A percentile compares a stretch with the other conserved stretches of the same genome.
These are phyloP conservation scores for Apteryx mantelli DNA, from an alignment of 2,113 vertebrate genomes.

Conservation along the genomic window DNA sequence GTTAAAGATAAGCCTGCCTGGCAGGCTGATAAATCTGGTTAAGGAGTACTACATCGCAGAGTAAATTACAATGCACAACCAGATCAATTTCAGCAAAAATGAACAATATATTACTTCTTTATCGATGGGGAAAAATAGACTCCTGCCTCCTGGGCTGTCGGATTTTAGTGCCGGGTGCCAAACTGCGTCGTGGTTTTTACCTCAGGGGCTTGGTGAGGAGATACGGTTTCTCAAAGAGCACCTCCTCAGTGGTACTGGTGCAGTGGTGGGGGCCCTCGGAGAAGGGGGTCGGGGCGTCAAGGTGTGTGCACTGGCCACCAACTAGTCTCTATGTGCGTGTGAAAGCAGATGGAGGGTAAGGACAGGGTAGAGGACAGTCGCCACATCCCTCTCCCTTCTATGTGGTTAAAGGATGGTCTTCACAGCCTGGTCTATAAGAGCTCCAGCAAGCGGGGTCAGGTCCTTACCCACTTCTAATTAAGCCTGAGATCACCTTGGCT, in stretches of 20 bases:
- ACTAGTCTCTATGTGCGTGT: not conserved
- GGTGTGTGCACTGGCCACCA: not conserved
- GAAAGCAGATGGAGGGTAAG: not conserved
- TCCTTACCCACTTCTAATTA: not conserved
- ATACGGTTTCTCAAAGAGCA: not conserved
- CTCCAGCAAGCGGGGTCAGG: too few relatives aligned
- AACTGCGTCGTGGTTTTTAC: not conserved
- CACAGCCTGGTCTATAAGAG: not conserved
- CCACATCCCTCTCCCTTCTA: accelerated
- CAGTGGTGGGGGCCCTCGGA: accelerated
- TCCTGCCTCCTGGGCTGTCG: not conserved
- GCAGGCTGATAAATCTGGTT: conserved; percentile 53
- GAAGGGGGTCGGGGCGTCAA: not conserved
- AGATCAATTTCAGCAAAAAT: conserved; percentile 10
- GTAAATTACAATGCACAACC: not conserved
- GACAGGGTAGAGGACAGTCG: not conserved
- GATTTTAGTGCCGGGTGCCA: not conserved
- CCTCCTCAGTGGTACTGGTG: not conserved
- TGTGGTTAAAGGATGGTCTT: not conserved
- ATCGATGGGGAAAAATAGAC: not conserved
- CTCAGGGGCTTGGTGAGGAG: not conserved
- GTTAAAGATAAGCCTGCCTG: conserved; percentile 50
- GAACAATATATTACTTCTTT: conserved; percentile 26
- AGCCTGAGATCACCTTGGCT: not conserved
- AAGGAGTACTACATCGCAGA: not conserved